These are phyloP conservation scores for Hypsopygia costalis DNA, from an alignment of 2,888 invertebrate genomes.

Conservation along the genomic window DNA sequence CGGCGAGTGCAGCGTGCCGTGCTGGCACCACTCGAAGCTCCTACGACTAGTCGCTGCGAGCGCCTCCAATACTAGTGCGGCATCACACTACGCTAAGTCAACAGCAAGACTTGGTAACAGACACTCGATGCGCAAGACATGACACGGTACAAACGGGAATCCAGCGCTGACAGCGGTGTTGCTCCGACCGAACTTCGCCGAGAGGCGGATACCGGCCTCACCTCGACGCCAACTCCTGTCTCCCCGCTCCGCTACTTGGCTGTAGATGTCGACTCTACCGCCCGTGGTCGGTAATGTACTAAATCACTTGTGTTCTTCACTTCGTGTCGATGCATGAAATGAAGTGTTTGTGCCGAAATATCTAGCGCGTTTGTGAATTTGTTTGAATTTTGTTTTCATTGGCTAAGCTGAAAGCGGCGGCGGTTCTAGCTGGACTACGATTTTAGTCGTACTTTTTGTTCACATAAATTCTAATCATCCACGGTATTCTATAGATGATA, in stretches of 20 bases:
- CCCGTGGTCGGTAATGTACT: conserved; percentile 23
- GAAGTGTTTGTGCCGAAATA: conserved; percentile 32
- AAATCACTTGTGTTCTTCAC: conserved; percentile 26
- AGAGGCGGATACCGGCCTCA: conserved; percentile 24
- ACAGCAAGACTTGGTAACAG: conserved; percentile 72
- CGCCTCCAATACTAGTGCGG: conserved; percentile 62
- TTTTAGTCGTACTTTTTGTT: conserved; percentile 32
- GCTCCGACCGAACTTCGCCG: conserved; percentile 20
- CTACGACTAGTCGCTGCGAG: conserved; percentile 64
- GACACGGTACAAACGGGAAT: conserved; percentile 65
- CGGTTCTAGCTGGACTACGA: conserved; percentile 59
- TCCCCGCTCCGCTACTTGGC: conserved; percentile 13
- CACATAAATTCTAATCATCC: conserved; percentile 48
- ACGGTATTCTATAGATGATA: conserved; percentile 53
- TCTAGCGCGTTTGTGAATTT: conserved; percentile 31
- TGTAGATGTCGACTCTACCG: conserved; percentile 7
- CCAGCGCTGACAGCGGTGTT: conserved; percentile 30
- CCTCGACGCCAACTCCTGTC: conserved; percentile 24
- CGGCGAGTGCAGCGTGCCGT: conserved; percentile 56
- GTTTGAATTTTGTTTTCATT: conserved; percentile 30
- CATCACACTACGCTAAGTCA: conserved; percentile 76
- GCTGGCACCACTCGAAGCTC: conserved; percentile 69
- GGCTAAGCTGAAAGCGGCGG: conserved; percentile 67
- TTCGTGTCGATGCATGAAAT: conserved; percentile 31
- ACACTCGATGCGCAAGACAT: conserved; percentile 71